A percentile compares a stretch with the other conserved stretches of the same genome.
These are phyloP conservation scores for Acanthopleura granulata DNA, from an alignment of 2,888 invertebrate genomes.

Conservation along the genomic window DNA sequence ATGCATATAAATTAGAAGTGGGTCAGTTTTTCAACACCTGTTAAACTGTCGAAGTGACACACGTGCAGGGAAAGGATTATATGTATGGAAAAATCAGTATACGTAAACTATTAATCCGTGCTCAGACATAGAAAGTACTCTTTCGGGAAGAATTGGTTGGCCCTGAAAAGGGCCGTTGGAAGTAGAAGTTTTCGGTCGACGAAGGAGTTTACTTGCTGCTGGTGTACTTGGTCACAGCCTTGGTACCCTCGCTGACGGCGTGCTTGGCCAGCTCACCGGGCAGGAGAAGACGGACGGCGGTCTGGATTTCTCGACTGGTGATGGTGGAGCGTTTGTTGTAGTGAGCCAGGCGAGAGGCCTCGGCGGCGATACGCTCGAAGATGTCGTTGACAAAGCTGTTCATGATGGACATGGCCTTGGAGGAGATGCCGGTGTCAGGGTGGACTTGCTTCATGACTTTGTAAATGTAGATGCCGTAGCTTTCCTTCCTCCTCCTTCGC, in stretches of 20 bases:
- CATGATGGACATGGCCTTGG: conserved; percentile 10
- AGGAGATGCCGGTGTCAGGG: conserved; percentile 57
- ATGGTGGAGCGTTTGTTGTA: conserved; percentile 49
- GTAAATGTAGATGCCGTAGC: conserved; percentile 55
- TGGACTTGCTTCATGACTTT: conserved; percentile 62
- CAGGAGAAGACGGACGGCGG: conserved; percentile 5
- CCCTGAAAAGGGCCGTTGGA: conserved; percentile 7
- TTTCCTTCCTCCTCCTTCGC: conserved; percentile 49
- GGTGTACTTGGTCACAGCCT: conserved; percentile 51
- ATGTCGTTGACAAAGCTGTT: conserved; percentile 61
- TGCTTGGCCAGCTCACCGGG: conserved; percentile 8
- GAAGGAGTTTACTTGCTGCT: conserved; percentile 42
- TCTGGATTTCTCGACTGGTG: conserved; percentile 4
- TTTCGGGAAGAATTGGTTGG: conserved; percentile 5
- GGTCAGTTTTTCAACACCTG: too few species aligned
- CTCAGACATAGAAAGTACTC: not conserved
- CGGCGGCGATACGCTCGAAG: conserved; percentile 61
- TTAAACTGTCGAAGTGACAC: too few species aligned
- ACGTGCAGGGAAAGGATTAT: too few species aligned
- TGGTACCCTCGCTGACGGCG: conserved; percentile 4
- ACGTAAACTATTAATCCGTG: not conserved
- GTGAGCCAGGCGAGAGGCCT: conserved; percentile 53
- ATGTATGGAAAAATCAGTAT: too few species aligned
- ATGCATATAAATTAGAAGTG: too few species aligned
- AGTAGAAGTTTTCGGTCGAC: not conserved